Percentiles rank a stretch among this genome's conserved stretches.
These are phyloP conservation scores for Paraescarpia echinospica DNA, from an alignment of 1,140 invertebrate species.

Conservation along the genomic window DNA sequence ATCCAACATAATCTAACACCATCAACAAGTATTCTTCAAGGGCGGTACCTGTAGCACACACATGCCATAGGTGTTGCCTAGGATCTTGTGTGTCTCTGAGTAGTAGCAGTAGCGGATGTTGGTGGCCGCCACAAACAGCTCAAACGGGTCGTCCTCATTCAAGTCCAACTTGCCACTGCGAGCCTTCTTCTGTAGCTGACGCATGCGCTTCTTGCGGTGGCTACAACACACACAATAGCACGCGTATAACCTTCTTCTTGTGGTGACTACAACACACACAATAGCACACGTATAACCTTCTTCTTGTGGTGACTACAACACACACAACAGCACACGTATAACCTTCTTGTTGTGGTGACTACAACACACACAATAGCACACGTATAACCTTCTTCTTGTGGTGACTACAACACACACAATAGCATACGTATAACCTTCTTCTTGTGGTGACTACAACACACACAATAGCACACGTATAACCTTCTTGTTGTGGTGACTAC, in stretches of 20 bases:
- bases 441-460: no score
- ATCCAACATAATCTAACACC: no score
- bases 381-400: no score
- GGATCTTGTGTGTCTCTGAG: conserved; percentile 93
- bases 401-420: no score
- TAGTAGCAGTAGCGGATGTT: conserved; percentile 98
- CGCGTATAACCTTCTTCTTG: conserved; percentile 67
- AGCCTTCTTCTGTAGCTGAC: conserved; percentile 82
- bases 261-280: conserved; percentile 72
- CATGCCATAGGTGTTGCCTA: conserved; percentile 97
- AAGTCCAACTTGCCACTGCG: conserved; percentile 85
- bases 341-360: no score
- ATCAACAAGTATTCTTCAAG: no score
- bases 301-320: conserved; percentile 86
- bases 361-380: no score
- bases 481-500: conserved; percentile 90
- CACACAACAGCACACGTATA: neutral
- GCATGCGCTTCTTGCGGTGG: conserved; percentile 91
- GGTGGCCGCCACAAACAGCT: conserved; percentile 93
- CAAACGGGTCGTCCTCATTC: conserved; percentile 96
- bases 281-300: conserved; percentile 25
- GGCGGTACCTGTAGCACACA: conserved; percentile 82
- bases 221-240: conserved; percentile 59
- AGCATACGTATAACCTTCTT: no score
- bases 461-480: no score